Conservation (phyloP, 2,888 invertebrate species). For the Cheilosia soror region DNA sequence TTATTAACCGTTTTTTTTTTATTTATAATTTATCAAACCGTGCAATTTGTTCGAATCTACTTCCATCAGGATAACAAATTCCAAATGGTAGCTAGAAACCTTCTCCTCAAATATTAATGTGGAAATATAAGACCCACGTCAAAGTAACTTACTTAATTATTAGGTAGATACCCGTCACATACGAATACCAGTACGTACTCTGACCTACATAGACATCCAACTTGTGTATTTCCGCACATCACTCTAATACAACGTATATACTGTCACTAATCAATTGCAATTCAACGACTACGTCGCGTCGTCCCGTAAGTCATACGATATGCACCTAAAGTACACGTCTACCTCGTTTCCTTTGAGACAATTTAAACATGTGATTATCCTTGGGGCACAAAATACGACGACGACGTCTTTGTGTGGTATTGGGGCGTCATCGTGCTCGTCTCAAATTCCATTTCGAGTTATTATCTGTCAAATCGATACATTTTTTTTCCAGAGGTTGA, state of each 20-base stretch:
- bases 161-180: conserved; percentile 17
- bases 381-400: conserved; percentile 7
- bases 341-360: conserved; percentile 32
- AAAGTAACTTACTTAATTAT: conserved; percentile 17
- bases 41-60: too few species aligned
- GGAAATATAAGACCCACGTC: conserved; percentile 4
- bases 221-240: conserved; percentile 3
- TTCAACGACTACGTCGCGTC: conserved; percentile 21
- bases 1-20: too few species aligned
- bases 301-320: conserved; percentile 39
- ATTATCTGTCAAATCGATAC: conserved; percentile 63
- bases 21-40: too few species aligned
- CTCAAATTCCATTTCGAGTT: conserved; percentile 46
- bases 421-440: neutral
- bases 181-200: conserved; percentile 3
- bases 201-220: conserved; percentile 12
- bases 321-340: conserved; percentile 56
- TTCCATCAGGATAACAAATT: conserved; percentile 3
- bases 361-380: conserved; percentile 51
- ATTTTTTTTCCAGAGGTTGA: conserved; percentile 28
- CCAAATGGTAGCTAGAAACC: neutral
- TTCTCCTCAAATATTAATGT: neutral
- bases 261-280: conserved; percentile 53
- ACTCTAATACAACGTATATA: neutral
- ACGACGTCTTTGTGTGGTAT: neutral